Evolutionary conservation across 2,797 vertebrate species (phyloP), one percentile per base, ranked within the genome.

Genomic region (Hydrocynus forskahlii): DNA sequence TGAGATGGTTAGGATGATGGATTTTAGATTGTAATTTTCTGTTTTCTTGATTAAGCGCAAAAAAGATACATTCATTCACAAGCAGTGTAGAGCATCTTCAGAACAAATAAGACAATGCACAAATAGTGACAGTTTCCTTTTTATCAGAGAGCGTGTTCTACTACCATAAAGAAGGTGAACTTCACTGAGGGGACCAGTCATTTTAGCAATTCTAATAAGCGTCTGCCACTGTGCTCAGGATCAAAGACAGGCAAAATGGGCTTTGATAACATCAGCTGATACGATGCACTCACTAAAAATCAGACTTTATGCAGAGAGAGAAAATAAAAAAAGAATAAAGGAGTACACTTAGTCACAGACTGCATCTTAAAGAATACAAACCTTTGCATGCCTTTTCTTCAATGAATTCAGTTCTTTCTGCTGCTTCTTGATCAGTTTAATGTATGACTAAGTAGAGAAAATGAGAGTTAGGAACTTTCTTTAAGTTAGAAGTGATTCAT

Each of bases 301-400:
- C 23, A 57, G 40, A 5, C n/a, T 4, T 50, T 19, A 48, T 64
- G 9, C 23, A 75, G 35, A 80, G 25, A 75, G 35, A 80, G 25
- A 54, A 25, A 9, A 64, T 50, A 16, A 25, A 70, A 73, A 60
- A 23, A 52, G 0, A 75, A 40, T 7, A n/a, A 10, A 23, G 6
- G 7, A 68, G 25, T 64, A 9, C 5, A 71, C 29, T 35, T n/a
- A 68, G 12, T 16, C 21, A 29, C 10, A 62, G 21, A 23, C 45
- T 54, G n/a, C 21, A 69, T 29, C 19, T 14, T 78, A 40, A 60
- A 80, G 12, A 13, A 38, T n/a, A 83, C 90, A 17, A 93, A 99
- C 98, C 96, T 99, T 99, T 71, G 94, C 92, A 69, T 99, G 97
- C 68, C 97, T 99, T 94, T 99, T 99, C 95, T 98, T 99, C 89